Conservation (phyloP, 2,113 vertebrate species). For the Pygathrix nemaeus region DNA sequence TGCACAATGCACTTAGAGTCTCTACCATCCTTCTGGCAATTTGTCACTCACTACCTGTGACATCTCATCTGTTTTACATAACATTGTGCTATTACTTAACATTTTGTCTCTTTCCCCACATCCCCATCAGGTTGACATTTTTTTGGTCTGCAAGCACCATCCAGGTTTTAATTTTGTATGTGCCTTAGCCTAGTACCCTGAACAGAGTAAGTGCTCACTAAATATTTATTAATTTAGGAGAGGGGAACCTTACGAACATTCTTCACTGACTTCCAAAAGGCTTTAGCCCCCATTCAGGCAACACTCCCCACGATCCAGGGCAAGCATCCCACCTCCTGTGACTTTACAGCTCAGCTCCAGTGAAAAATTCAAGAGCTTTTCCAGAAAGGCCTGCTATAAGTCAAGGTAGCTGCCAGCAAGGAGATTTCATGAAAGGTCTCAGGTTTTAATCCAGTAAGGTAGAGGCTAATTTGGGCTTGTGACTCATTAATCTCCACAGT, state of each 20-base stretch:
- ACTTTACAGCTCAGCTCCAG: not conserved
- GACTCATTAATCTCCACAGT: not conserved
- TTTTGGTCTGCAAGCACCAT: not conserved
- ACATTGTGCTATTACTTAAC: not conserved
- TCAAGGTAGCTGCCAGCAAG: not conserved
- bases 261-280: not conserved
- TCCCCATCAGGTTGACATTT: not conserved
- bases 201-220: not conserved
- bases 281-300: not conserved
- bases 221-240: not conserved
- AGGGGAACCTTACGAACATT: not conserved
- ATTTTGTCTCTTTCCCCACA: not conserved
- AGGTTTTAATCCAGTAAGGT: not conserved
- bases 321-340: not conserved
- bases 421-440: not conserved
- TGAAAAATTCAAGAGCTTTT: conserved; percentile 44
- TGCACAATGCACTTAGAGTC: not conserved
- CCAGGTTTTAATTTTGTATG: not conserved
- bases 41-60: not conserved
- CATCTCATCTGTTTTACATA: not conserved
- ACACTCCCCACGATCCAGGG: not conserved
- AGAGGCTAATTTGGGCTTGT: not conserved
- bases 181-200: not conserved
- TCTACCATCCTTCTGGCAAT: not conserved
- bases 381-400: not conserved